Base-by-base conservation (phyloP, 2,797 vertebrate species). In the Sebastes steindachneri region DNA sequence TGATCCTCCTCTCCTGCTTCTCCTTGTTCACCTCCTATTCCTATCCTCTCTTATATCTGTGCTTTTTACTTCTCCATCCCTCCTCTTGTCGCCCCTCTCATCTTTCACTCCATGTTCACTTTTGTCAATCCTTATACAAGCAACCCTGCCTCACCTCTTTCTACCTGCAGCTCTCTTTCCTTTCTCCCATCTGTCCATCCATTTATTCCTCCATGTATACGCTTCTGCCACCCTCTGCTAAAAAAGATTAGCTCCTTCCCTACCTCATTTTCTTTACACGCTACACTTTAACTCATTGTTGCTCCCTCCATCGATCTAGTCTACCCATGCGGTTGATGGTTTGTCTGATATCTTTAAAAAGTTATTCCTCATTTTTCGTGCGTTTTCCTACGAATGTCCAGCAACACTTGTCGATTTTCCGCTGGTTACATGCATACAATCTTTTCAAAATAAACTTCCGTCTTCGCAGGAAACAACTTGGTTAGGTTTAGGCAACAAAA, bases 261-360 rank as follows among this genome's bases (percentile, higher is more conserved):
- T 77, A 3, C 19, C 58, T 79, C 9, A 53, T 67, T 73, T 75
- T 83, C 35, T 17, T n/a, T 68, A 54, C 0, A 3, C 31, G 1
- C 55, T 68, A 48, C 7, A 41, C 29, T 75, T 64, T 21, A 66
- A 75, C 71, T 76, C 63, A 2, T 23, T 11, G 17, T 11, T 26
- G 14, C 54, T 62, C 35, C 59, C 51, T 35, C 67, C 51, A 89
- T 87, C 58, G 76, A 68, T 83, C 76, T 29, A 9, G 9, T 5
- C 25, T 9, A 0, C 3, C 19, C 33, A 81, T 72, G 74, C 14
- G 29, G 19, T 23, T 4, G 45, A 9, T 19, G 17, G 41, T 48
- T 48, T 7, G 45, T 48, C 0, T 48, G 45, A 48, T 48, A 19
- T 48, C 45, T 19, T 19, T 8, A 17, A 48, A 48, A 48, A 48